Base-by-base conservation (phyloP, 2,113 vertebrate species). In the Chlorocebus sabaeus region DNA sequence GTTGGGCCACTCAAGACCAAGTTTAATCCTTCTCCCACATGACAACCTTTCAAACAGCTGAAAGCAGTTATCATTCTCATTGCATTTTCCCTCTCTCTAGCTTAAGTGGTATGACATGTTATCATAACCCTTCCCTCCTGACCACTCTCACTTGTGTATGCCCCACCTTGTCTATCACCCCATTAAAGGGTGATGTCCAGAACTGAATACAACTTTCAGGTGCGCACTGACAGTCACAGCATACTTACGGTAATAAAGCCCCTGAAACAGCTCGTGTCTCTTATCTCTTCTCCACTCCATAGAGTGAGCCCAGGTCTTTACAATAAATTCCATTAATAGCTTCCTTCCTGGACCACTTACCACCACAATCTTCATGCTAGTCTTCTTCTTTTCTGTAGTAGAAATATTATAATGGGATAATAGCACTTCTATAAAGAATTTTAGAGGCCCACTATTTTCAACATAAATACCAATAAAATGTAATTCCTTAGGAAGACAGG, bases 21-120 rank as follows among this genome's bases (percentile, higher is more conserved):
- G n/a, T 78, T 87, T 92, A 97, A 97, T 92, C 57, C 76, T 43
- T 95, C 38, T 92, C 50, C 32, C 70, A 81, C n/a, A 9, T 70
- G 96, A 97, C 90, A 97, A n/a, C 40, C 43, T 80, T 84, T 96
- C 90, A 98, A 89, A 81, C 7, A 72, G 43, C 38, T 96, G 80
- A 96, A 92, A 87, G 83, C 75, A 78, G 75, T 40, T 92, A 95
- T 96, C 92, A 81, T 64, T 82, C 75, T 92, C 64, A 14, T 9
- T 76, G 50, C 32, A 23, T 48, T 96, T 92, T 90, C 48, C 32
- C 52, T 86, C 14, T 89, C n/a, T 86, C 61, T 27, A 75, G 86
- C 82, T 97, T 96, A 88, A 94, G 75, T 80, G 50, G 1, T 35
- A 50, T 64, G 79, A 89, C 89, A 89, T 48, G 61, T 55, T 82